These are phyloP conservation scores for Cardinalis cardinalis DNA, from an alignment of 2,113 vertebrate species.

Conservation along the genomic window DNA sequence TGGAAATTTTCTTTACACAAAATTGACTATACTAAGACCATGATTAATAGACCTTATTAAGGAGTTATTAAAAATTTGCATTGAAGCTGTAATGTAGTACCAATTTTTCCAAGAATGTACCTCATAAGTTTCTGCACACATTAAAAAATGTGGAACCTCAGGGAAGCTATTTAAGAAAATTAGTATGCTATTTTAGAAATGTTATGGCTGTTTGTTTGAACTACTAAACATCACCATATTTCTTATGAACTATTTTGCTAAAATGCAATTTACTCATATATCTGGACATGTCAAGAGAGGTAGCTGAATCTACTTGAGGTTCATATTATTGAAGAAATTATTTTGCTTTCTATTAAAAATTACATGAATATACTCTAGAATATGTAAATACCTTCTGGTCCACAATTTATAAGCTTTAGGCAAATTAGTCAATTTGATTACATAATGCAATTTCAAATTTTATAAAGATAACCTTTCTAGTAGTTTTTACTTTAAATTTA, in stretches of 20 bases:
- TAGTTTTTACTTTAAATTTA: background rate
- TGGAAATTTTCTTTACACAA: background rate
- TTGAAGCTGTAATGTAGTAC: background rate
- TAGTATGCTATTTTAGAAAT: background rate
- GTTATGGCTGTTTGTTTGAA: background rate
- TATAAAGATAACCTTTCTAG: background rate
- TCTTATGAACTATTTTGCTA: background rate
- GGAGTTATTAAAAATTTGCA: background rate
- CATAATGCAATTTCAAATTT: background rate
- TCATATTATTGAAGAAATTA: background rate
- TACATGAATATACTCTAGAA: background rate
- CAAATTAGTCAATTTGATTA: background rate
- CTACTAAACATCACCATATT: background rate
- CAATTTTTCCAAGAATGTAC: background rate
- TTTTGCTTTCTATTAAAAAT: background rate
- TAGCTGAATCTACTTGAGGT: background rate
- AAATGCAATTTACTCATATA: background rate
- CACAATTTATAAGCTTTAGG: background rate
- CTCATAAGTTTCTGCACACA: background rate
- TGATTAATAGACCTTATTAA: background rate
- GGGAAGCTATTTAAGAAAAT: background rate
- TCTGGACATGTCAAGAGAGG: background rate
- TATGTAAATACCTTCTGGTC: background rate
- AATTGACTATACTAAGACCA: background rate
- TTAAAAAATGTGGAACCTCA: background rate